Conservation (phyloP, 1,140 invertebrate species). For the Diorhabda carinulata region DNA sequence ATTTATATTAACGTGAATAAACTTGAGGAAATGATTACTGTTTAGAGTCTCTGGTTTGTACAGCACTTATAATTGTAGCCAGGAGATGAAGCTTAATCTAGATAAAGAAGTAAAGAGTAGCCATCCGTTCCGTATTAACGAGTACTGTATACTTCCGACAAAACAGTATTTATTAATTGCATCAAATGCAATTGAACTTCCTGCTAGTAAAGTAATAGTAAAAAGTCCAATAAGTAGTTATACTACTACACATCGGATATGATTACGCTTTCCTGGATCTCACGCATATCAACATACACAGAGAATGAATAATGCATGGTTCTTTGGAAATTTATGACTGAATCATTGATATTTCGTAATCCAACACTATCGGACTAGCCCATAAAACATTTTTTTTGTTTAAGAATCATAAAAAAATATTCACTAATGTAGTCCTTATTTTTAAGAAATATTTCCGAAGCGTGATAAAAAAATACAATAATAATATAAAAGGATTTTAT, state of each 20-base stretch:
- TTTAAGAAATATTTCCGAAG: no score
- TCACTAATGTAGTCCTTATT: no score
- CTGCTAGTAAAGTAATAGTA: neutral
- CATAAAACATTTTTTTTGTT: no score
- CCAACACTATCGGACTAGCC: no score
- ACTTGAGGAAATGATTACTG: no score
- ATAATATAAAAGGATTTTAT: no score
- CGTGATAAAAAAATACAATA: no score
- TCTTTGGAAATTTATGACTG: neutral
- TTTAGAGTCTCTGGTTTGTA: neutral
- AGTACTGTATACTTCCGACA: neutral
- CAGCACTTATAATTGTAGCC: neutral
- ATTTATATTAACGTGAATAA: no score
- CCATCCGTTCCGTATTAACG: neutral
- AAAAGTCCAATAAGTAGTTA: neutral
- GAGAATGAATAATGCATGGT: neutral
- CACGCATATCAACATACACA: neutral
- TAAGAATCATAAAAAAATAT: no score
- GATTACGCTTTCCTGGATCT: constrained; percentile 1
- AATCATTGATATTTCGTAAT: no score
- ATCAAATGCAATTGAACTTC: neutral
- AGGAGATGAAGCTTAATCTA: neutral
- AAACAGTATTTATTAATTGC: constrained; percentile 1
- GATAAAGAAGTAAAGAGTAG: constrained; percentile 1
- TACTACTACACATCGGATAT: constrained; percentile 2